Base-by-base conservation (phyloP, 1,140 invertebrate genomes). In the Solen grandis region DNA sequence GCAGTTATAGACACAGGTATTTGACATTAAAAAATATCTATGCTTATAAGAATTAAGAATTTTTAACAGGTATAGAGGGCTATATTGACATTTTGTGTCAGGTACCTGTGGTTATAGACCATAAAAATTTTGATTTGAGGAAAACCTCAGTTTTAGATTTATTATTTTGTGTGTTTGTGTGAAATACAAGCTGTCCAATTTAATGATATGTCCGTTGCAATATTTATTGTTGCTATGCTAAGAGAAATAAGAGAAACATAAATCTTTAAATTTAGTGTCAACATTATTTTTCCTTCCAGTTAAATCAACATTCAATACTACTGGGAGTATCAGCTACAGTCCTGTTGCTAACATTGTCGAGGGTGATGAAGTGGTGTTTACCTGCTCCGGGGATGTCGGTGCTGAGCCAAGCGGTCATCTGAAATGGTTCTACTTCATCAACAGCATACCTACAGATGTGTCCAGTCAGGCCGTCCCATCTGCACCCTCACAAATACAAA, bases 311-410 rank as follows among this genome's bases (percentile, higher is more conserved):
- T 73, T 73, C 41, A n/a, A 65, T 31, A 13, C 14, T 29, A 14
- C 22, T 73, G 19, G 33, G 5, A 41, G 16, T 8, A 19, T 73
- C 16, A 16, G 14, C 50, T 52, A 63, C 35, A 29, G 38, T 22
- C 60, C 73, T 29, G 16, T 19, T 16, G 35, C 73, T n/a, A 50
- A 65, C 73, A 22, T 75, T 16, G 60, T 33, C 3, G 59, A 63
- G 13, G 33, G 46, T 52, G 59, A 75, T 16, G n/a, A 33, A 10
- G 73, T 75, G 4, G 25, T 8, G 5, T 75, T 75, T 54, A 50
- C 59, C 10, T 75, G 73, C 54, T 27, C 29, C 36, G 73, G 73
- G 4, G 60, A 75, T 75, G 73, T 75, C 25, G 73, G 73, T 0
- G 50, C 35, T 35, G 60, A 75, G 19, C 73, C 73, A 22, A 31